Evolutionary conservation across 2,797 vertebrate species (phyloP).

Genomic region (Cetoscarus ocellatus): DNA sequence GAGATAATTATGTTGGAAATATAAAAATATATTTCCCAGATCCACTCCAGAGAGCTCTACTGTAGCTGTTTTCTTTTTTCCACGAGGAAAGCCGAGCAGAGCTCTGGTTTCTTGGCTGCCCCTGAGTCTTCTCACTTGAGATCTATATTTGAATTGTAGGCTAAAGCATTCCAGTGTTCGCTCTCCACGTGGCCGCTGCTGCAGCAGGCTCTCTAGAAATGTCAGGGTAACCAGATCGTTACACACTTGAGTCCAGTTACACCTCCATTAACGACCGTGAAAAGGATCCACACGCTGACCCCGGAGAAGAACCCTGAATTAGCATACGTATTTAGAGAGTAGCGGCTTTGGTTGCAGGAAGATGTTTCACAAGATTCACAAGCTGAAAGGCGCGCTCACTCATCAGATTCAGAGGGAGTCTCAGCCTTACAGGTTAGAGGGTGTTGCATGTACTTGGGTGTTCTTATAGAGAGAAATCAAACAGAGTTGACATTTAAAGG

Average conservation of each 20-base stretch:
- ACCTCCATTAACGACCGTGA: constrained; percentile 75
- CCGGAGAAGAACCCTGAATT: constrained; percentile 68
- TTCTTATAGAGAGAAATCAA: too few relatives aligned
- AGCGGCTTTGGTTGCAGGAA: constrained; percentile 67
- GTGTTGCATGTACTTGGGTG: too few relatives aligned
- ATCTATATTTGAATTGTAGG: constrained; percentile 81
- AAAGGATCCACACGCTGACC: constrained; percentile 77
- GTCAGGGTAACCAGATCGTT: constrained; percentile 80
- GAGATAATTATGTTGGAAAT: not conserved
- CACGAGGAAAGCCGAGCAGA: constrained; percentile 19
- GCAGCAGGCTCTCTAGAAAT: constrained; percentile 74
- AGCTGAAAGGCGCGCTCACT: constrained; percentile 19
- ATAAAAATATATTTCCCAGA: constrained; percentile 18
- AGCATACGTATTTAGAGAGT: constrained; percentile 73
- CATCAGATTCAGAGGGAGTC: not conserved
- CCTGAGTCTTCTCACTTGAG: constrained; percentile 42
- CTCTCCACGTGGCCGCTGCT: constrained; percentile 59
- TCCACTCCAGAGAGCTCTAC: constrained; percentile 13
- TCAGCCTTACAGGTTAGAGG: too few relatives aligned
- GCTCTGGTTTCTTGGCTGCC: constrained; percentile 40
- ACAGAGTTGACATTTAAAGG: not conserved
- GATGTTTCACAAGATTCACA: constrained; percentile 63
- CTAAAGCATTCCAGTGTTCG: constrained; percentile 63
- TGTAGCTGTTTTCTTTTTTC: constrained; percentile 10
- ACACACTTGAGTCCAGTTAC: constrained; percentile 76